These are phyloP conservation scores for Gymnogyps californianus DNA, from an alignment of 2,113 vertebrate genomes.

Conservation along the genomic window DNA sequence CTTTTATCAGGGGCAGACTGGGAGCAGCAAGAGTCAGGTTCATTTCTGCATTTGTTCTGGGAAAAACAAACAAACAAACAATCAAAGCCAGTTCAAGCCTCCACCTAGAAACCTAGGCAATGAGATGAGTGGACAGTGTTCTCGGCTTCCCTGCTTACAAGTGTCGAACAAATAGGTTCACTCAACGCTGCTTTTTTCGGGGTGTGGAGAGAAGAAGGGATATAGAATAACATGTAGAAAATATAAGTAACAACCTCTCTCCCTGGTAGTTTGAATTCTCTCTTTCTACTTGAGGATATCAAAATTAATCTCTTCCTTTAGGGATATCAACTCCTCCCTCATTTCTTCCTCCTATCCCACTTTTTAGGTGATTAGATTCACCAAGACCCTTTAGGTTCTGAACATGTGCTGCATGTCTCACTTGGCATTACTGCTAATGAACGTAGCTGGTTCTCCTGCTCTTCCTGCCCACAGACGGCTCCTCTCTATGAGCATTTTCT, in stretches of 20 bases:
- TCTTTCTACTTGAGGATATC: background rate
- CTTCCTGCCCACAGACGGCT: background rate
- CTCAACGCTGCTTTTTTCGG: background rate
- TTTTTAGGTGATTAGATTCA: background rate
- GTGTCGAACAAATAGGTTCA: background rate
- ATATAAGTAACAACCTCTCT: background rate
- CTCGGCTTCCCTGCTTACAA: background rate
- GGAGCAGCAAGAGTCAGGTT: background rate
- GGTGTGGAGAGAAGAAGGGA: background rate
- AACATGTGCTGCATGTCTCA: background rate
- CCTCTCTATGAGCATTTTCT: background rate
- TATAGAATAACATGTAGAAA: background rate
- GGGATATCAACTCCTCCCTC: background rate
- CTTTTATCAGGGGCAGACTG: background rate
- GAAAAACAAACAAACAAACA: background rate
- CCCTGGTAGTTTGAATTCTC: background rate
- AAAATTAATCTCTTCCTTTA: background rate
- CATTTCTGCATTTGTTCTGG: background rate
- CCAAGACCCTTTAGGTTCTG: background rate
- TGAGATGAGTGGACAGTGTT: background rate
- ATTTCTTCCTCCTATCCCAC: background rate
- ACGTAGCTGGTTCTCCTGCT: background rate
- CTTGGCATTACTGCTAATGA: accelerated
- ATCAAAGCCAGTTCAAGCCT: background rate
- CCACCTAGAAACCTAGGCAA: background rate